Percentiles rank a stretch among this genome's conserved stretches.
Conservation (phyloP, 92 coral and sea anemone species). For the Diadumene lineata region DNA sequence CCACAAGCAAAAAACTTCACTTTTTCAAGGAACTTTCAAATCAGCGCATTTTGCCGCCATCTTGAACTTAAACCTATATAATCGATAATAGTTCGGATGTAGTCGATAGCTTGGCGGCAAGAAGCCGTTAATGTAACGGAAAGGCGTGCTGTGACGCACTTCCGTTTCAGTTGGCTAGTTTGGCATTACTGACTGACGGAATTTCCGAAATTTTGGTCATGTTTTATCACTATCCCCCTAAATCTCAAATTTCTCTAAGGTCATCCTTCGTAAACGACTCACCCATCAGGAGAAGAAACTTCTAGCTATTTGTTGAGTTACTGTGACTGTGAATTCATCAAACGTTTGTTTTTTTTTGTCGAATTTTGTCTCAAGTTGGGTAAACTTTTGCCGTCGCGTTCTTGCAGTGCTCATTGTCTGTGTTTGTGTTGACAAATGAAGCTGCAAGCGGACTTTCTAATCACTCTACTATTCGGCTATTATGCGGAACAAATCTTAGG, state of each 20-base stretch:
- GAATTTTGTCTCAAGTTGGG: no score
- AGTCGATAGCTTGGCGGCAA: constrained; percentile 10
- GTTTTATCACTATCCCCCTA: constrained; percentile 25
- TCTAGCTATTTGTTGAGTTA: background rate
- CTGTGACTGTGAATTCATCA: no score
- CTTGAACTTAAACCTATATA: background rate
- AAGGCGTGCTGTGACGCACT: constrained; percentile 36
- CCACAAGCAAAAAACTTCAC: background rate
- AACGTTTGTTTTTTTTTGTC: no score
- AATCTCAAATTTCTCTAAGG: constrained; percentile 32
- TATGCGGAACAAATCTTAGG: constrained; percentile 25
- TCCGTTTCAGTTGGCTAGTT: constrained; percentile 28
- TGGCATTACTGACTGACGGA: constrained; percentile 18
- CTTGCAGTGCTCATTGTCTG: no score
- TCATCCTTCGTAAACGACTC: constrained; percentile 4
- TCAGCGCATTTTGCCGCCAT: constrained; percentile 29
- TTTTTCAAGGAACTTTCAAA: background rate
- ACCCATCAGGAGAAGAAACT: background rate
- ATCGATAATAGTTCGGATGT: background rate
- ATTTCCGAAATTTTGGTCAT: constrained; percentile 27
- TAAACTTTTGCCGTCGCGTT: no score
- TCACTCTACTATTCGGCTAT: constrained; percentile 35
- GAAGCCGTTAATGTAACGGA: constrained; percentile 1
- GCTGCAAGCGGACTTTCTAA: constrained; percentile 11
- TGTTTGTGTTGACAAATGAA: background rate